phyloP scores from a whole-genome alignment of 1,140 invertebrate genomes.

The Lepidurus apus region DNA sequence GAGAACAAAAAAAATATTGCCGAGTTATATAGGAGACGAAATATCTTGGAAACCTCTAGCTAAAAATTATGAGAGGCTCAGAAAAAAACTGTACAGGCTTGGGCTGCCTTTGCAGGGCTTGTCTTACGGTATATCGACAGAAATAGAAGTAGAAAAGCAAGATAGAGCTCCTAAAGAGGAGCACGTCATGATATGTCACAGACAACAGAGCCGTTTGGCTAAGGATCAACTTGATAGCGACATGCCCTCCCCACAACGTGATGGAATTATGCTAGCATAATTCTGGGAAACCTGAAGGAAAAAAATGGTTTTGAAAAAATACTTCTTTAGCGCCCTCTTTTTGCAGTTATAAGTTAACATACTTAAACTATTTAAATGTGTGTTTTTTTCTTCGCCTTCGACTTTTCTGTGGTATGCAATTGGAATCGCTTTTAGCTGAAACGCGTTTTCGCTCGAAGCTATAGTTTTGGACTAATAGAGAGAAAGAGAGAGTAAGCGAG shows the following conservation, averaged over 20 bases:
- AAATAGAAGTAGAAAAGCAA: slow-evolving; percentile 11
- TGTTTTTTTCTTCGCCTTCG: too few relatives aligned
- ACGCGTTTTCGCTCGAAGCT: too few relatives aligned
- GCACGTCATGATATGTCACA: slow-evolving; percentile 21
- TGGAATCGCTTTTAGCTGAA: too few relatives aligned
- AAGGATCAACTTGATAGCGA: slow-evolving; percentile 18
- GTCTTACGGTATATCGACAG: neutral
- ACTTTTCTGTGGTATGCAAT: too few relatives aligned
- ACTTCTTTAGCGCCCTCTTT: too few relatives aligned
- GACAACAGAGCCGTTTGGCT: slow-evolving; percentile 17
- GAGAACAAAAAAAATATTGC: neutral
- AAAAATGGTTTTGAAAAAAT: neutral
- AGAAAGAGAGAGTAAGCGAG: too few relatives aligned
- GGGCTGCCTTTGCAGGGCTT: neutral
- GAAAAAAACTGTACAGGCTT: neutral
- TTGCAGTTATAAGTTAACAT: too few relatives aligned
- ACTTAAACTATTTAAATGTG: too few relatives aligned
- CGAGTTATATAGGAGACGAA: slow-evolving; percentile 19
- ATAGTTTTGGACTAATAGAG: too few relatives aligned
- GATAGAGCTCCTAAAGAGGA: neutral
- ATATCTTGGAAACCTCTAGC: neutral
- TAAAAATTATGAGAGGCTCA: slow-evolving; percentile 1
- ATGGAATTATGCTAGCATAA: slow-evolving; percentile 9
- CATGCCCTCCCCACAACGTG: neutral
- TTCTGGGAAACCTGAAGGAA: neutral